These are phyloP conservation scores for Drosophila santomea DNA, from an alignment of 1,140 invertebrate genomes.

Conservation along the genomic window DNA sequence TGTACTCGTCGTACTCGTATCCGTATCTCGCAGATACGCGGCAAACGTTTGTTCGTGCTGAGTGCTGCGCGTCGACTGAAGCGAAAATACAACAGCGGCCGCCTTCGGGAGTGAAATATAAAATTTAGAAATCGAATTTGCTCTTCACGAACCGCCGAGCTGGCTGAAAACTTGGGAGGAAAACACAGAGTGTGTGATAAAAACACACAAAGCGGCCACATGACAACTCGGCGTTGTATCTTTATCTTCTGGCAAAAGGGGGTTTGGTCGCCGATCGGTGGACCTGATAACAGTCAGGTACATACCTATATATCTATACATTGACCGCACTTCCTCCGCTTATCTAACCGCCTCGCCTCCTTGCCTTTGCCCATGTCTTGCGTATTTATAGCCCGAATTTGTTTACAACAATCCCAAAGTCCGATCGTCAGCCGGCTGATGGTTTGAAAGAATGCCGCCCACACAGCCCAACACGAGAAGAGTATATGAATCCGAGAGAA, in stretches of 20 bases:
- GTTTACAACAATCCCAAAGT: slow-evolving; percentile 75
- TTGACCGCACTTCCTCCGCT: slow-evolving; percentile 27
- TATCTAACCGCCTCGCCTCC: slow-evolving; percentile 31
- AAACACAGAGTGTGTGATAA: slow-evolving; percentile 70
- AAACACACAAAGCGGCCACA: slow-evolving; percentile 66
- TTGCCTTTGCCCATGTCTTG: slow-evolving; percentile 11
- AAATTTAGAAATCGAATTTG: slow-evolving; percentile 75
- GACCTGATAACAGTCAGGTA: slow-evolving; percentile 62
- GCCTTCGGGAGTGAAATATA: slow-evolving; percentile 56
- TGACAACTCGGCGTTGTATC: slow-evolving; percentile 62
- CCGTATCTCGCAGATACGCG: slow-evolving; percentile 75
- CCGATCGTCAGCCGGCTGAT: slow-evolving; percentile 34
- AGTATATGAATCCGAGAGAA: neutral
- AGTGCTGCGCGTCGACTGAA: slow-evolving; percentile 82
- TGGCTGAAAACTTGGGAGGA: slow-evolving; percentile 14
- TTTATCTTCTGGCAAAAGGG: slow-evolving; percentile 40
- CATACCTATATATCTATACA: slow-evolving; percentile 2
- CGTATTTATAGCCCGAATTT: slow-evolving; percentile 52
- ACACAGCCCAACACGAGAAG: slow-evolving; percentile 6
- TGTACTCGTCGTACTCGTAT: slow-evolving; percentile 61
- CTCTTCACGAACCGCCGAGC: slow-evolving; percentile 34
- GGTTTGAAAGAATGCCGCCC: slow-evolving; percentile 46
- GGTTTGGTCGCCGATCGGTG: slow-evolving; percentile 35
- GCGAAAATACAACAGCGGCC: slow-evolving; percentile 38
- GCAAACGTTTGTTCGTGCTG: slow-evolving; percentile 78